Percentiles rank a stretch among this genome's conserved stretches.
phyloP scores from a whole-genome alignment of 2,888 invertebrate genomes.

The Epirrhoe alternata region DNA sequence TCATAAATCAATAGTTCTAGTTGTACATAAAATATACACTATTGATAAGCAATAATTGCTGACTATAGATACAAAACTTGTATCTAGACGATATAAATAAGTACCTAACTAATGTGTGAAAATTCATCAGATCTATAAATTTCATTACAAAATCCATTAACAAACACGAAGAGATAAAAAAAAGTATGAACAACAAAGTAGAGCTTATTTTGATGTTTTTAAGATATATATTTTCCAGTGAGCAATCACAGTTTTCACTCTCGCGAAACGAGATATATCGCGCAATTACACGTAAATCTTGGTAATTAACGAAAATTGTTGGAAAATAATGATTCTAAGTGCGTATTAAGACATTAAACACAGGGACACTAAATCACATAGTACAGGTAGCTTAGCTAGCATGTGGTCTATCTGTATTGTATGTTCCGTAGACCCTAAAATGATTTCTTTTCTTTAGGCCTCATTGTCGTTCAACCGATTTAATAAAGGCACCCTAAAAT shows the following conservation, averaged over 20 bases:
- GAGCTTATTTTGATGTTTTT: constrained; percentile 54
- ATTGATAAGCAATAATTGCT: too few relatives aligned
- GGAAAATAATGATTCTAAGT: constrained; percentile 47
- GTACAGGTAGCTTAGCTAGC: background rate
- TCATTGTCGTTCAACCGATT: background rate
- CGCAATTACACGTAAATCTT: constrained; percentile 54
- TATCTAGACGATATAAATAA: constrained; percentile 5
- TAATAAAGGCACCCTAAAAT: background rate
- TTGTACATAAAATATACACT: too few relatives aligned
- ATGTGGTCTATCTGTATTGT: background rate
- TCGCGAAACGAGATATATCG: constrained; percentile 54
- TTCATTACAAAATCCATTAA: background rate
- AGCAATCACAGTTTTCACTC: constrained; percentile 61
- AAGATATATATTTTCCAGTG: constrained; percentile 54
- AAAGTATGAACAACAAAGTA: constrained; percentile 23
- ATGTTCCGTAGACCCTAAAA: background rate
- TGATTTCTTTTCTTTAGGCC: background rate
- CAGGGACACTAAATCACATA: constrained; percentile 10
- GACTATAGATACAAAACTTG: too few relatives aligned
- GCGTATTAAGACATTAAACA: constrained; percentile 22
- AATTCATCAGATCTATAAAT: too few relatives aligned
- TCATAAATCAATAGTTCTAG: too few relatives aligned
- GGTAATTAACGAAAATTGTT: constrained; percentile 56
- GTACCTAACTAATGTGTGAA: background rate
- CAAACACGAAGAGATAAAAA: background rate